Conservation (phyloP, 2,888 invertebrate species). For the Macrophya alboannulata region DNA sequence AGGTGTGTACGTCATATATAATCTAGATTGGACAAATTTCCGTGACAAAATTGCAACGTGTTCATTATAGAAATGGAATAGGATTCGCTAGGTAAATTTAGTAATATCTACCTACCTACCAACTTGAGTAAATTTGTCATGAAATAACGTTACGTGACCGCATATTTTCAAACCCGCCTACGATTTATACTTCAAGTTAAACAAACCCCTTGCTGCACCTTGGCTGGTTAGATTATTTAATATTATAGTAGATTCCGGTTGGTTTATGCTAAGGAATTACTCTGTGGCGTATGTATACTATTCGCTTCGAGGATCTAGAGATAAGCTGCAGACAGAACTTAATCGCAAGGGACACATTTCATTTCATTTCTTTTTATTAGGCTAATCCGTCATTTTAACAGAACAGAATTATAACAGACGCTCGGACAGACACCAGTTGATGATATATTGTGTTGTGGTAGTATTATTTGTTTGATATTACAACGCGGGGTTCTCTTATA, state of each 20-base stretch:
- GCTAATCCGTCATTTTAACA: conserved; percentile 17
- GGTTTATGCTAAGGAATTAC: neutral
- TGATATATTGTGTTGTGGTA: conserved; percentile 27
- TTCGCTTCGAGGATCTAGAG: neutral
- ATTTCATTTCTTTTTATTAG: neutral
- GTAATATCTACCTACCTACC: no score
- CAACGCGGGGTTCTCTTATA: conserved; percentile 15
- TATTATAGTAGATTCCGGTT: neutral
- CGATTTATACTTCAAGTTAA: neutral
- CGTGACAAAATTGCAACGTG: neutral
- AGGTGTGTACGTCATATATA: neutral
- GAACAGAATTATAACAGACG: neutral
- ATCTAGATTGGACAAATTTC: neutral
- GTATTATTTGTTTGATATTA: conserved; percentile 38
- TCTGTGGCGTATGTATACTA: neutral
- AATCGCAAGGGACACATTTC: neutral
- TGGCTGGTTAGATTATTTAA: conserved; percentile 1
- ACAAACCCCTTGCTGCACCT: conserved; percentile 18
- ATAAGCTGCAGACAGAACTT: neutral
- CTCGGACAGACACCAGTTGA: conserved; percentile 18
- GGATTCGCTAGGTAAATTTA: neutral
- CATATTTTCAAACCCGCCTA: conserved; percentile 7
- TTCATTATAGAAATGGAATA: conserved; percentile 16
- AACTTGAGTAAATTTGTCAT: neutral
- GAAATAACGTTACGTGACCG: neutral